Evolutionary conservation across 2,113 vertebrate species (phyloP).

Genomic region (Choloepus hoffmanni): DNA sequence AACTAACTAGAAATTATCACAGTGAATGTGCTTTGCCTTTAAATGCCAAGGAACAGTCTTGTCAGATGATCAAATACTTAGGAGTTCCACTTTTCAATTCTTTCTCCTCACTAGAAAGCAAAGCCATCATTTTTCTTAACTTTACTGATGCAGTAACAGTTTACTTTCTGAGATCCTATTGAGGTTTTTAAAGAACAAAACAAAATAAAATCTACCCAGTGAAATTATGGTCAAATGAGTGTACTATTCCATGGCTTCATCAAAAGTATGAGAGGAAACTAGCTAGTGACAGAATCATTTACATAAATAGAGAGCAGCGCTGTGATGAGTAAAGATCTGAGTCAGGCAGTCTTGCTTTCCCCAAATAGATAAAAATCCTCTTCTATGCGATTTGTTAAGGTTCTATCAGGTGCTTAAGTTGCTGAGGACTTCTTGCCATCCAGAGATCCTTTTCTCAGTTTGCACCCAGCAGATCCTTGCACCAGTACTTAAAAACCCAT

Average conservation of each 20-base stretch:
- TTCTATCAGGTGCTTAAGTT: background rate
- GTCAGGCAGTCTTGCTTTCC: background rate
- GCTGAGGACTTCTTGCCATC: background rate
- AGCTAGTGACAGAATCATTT: background rate
- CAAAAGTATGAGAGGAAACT: constrained; percentile 20
- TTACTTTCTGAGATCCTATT: background rate
- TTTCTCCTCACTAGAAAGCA: constrained; percentile 13
- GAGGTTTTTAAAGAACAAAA: background rate
- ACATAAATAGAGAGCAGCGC: accelerated
- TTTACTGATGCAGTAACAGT: background rate
- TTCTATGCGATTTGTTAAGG: background rate
- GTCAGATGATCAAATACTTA: background rate
- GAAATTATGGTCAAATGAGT: constrained; percentile 38
- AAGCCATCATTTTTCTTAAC: constrained; percentile 11
- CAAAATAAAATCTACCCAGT: background rate
- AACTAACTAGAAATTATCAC: background rate
- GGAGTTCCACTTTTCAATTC: background rate
- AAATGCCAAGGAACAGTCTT: background rate
- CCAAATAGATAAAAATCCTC: constrained; percentile 9
- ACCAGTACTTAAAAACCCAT: background rate
- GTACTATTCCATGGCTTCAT: background rate
- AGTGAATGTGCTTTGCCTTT: background rate
- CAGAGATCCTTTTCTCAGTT: background rate
- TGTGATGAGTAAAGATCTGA: background rate
- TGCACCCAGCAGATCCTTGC: background rate